Percentiles rank a stretch among this genome's conserved stretches.
phyloP scores from a whole-genome alignment of 2,888 invertebrate species.

The Lissonota sp. region DNA sequence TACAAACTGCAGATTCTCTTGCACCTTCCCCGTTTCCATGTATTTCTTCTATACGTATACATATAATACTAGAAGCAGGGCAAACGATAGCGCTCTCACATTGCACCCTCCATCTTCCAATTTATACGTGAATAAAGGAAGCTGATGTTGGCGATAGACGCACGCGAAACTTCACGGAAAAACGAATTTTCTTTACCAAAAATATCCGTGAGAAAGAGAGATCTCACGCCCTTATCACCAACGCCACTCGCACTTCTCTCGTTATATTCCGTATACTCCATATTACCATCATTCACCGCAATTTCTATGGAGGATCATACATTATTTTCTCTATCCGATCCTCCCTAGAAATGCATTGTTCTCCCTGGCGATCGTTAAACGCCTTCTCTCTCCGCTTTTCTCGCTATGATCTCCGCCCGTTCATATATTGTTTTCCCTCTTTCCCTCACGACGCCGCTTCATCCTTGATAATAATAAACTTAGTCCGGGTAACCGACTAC shows the following conservation, averaged over 20 bases:
- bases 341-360: slow-evolving; percentile 15
- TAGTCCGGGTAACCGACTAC: slow-evolving; percentile 30
- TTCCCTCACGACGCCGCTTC: slow-evolving; percentile 14
- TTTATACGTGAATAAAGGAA: slow-evolving; percentile 47
- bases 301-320: slow-evolving; percentile 36
- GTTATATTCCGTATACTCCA: slow-evolving; percentile 40
- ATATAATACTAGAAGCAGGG: not conserved
- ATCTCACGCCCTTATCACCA: not conserved
- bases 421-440: slow-evolving; percentile 7
- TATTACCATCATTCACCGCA: slow-evolving; percentile 25
- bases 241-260: slow-evolving; percentile 30
- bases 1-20: slow-evolving; percentile 30
- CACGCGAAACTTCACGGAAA: slow-evolving; percentile 40
- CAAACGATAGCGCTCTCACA: not conserved
- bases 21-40: slow-evolving; percentile 12
- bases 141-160: not conserved
- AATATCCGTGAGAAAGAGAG: not conserved
- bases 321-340: slow-evolving; percentile 1
- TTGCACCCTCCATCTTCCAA: slow-evolving; percentile 13
- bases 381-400: slow-evolving; percentile 13
- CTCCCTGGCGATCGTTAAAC: slow-evolving; percentile 16
- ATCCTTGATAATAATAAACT: slow-evolving; percentile 37
- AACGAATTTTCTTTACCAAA: slow-evolving; percentile 32
- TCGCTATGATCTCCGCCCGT: slow-evolving; percentile 8
- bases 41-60: slow-evolving; percentile 12